Evolutionary conservation across 2,888 invertebrate species (phyloP).

Genomic region (Monoplex corrugatus): DNA sequence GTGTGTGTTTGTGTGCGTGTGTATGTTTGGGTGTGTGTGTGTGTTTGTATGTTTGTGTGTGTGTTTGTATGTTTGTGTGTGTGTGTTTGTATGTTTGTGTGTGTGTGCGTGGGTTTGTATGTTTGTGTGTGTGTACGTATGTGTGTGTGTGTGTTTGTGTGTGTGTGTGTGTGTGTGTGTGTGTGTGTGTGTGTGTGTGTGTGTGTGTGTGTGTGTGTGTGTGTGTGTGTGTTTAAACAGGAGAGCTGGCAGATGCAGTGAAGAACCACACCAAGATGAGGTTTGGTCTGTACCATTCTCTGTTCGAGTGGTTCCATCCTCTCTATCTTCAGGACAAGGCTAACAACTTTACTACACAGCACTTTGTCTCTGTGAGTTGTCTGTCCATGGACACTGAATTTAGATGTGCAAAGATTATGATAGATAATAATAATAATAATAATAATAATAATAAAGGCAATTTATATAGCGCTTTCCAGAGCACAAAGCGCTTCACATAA

Average conservation of each 20-base stretch:
- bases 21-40: neutral
- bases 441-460: too few species aligned
- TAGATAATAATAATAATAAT: too few species aligned
- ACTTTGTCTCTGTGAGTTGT: slow-evolving; percentile 85
- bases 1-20: neutral
- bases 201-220: slow-evolving; percentile 25
- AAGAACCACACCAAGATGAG: slow-evolving; percentile 83
- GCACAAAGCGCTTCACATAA: too few species aligned
- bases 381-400: too few species aligned
- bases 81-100: slow-evolving; percentile 13
- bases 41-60: neutral
- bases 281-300: slow-evolving; percentile 81
- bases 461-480: too few species aligned
- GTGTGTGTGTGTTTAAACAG: slow-evolving; percentile 54
- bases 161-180: neutral
- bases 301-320: slow-evolving; percentile 82
- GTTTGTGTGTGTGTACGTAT: neutral
- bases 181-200: slow-evolving; percentile 25
- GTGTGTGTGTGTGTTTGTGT: neutral
- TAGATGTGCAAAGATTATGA: too few species aligned
- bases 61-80: slow-evolving; percentile 7
- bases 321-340: slow-evolving; percentile 83
- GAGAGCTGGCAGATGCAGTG: slow-evolving; percentile 72
- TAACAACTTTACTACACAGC: slow-evolving; percentile 84
- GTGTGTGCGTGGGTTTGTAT: slow-evolving; percentile 17